phyloP scores from a whole-genome alignment of 2,113 vertebrate species.

The Eclectus roratus region DNA sequence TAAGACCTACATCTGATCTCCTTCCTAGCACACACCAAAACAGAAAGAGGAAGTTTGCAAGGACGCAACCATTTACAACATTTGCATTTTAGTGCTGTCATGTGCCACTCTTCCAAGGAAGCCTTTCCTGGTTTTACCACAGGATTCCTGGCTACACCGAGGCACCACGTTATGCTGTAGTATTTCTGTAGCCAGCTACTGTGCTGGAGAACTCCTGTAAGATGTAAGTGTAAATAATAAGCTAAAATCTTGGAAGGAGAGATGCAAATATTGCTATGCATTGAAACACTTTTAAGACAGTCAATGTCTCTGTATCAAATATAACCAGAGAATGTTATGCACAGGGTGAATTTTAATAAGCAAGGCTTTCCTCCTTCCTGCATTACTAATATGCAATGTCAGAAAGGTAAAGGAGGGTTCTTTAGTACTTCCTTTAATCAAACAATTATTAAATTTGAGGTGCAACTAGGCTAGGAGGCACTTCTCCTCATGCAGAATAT shows the following conservation, averaged over 20 bases:
- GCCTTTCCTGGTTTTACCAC: not conserved
- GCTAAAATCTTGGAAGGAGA: not conserved
- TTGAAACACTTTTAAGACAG: not conserved
- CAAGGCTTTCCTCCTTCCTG: not conserved
- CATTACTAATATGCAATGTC: not conserved
- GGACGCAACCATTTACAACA: not conserved
- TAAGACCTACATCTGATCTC: not conserved
- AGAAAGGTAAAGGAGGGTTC: not conserved
- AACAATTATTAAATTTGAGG: not conserved
- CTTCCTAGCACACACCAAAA: not conserved
- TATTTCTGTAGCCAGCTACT: not conserved
- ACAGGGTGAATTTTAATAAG: not conserved
- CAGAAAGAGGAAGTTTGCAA: not conserved
- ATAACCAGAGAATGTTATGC: accelerated
- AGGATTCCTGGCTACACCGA: not conserved
- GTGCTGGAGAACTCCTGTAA: not conserved
- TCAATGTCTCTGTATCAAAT: not conserved
- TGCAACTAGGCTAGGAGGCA: not conserved
- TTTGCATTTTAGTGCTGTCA: not conserved
- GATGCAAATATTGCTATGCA: accelerated
- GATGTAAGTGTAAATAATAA: not conserved
- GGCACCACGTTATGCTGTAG: not conserved
- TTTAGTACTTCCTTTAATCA: not conserved
- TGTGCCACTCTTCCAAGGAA: not conserved
- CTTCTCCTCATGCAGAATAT: not conserved